Conservation (phyloP, 2,113 vertebrate species). For the Rhinolophus ferrumequinum region DNA sequence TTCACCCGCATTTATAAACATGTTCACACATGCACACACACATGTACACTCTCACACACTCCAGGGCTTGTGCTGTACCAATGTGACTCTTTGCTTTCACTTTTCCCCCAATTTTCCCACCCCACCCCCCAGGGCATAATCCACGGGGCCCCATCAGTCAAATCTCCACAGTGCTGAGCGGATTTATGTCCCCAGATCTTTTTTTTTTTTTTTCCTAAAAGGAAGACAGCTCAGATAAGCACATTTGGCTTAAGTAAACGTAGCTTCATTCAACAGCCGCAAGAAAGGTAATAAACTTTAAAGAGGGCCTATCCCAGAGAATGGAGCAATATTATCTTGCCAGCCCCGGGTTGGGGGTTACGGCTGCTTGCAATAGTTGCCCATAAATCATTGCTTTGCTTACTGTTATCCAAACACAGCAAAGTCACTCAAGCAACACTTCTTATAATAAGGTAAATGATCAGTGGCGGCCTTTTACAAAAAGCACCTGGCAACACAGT, state of each 20-base stretch:
- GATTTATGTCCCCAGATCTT: background rate
- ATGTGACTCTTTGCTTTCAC: background rate
- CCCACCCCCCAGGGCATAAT: background rate
- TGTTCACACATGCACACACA: no score
- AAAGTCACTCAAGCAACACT: background rate
- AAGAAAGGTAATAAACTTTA: background rate
- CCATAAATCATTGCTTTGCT: background rate
- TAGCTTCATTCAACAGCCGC: constrained; percentile 23
- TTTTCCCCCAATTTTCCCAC: background rate
- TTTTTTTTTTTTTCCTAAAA: background rate
- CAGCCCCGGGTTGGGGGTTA: background rate
- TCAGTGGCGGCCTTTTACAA: background rate
- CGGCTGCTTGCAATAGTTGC: background rate
- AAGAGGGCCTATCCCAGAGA: background rate
- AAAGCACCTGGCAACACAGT: background rate
- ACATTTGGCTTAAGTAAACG: background rate
- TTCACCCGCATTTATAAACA: no score
- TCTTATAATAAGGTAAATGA: background rate
- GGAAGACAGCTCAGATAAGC: constrained; percentile 22
- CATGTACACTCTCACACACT: no score
- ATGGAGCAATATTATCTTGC: background rate
- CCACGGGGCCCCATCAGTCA: background rate
- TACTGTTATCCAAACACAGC: background rate
- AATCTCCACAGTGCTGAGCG: background rate
- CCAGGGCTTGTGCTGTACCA: background rate